These are phyloP conservation scores for Apostichopus leukothele DNA, from an alignment of 53 echinoderm and acorn worm genomes.

Conservation along the genomic window DNA sequence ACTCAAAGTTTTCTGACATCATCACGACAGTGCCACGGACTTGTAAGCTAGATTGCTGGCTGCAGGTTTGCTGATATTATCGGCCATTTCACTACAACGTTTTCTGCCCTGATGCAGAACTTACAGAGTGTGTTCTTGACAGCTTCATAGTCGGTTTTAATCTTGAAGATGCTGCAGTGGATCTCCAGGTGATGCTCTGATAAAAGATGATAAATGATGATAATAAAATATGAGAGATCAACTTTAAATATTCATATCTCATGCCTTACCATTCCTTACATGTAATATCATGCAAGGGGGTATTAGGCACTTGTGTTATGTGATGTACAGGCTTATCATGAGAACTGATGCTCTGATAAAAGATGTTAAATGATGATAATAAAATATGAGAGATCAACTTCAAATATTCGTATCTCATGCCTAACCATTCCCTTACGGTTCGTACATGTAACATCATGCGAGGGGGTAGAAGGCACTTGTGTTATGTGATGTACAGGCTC, in stretches of 20 bases:
- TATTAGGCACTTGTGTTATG: no score
- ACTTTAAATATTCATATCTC: not conserved
- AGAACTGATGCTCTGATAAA: conserved; percentile 55
- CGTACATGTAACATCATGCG: not conserved
- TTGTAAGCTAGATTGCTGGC: not conserved
- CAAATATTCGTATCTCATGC: not conserved
- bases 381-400: not conserved
- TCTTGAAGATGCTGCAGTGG: conserved; percentile 64
- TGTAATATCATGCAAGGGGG: no score
- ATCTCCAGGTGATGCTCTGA: conserved; percentile 66
- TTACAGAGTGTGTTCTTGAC: conserved; percentile 49
- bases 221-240: not conserved
- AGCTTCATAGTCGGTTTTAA: conserved; percentile 72
- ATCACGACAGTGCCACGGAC: no score
- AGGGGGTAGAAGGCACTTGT: no score
- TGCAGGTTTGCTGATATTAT: conserved; percentile 27
- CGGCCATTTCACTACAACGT: conserved; percentile 50
- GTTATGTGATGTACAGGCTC: no score
- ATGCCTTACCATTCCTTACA: not conserved
- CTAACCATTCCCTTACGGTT: not conserved
- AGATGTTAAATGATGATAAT: not conserved
- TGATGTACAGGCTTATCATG: no score
- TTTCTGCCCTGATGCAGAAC: conserved; percentile 53
- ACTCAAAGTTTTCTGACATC: no score
- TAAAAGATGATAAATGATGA: conserved; percentile 2